Evolutionary conservation across 2,113 vertebrate genomes (phyloP), one percentile per base, ranked within the genome.

Genomic region (Myotis davidii): DNA sequence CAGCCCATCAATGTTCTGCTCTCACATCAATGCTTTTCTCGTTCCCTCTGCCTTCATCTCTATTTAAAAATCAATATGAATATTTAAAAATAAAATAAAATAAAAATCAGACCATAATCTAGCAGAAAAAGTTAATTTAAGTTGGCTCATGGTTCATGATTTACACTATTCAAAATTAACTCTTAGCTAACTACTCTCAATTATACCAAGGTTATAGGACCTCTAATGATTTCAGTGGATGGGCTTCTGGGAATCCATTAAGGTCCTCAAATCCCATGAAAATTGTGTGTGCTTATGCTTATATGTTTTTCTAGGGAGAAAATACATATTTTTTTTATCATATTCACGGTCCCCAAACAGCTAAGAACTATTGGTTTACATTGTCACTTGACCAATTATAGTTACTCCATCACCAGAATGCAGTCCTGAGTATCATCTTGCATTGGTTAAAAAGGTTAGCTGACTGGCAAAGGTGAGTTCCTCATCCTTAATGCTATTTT

Each of bases 301-400:
- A 32, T 23, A 34, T 78, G 14, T 87, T 96, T 93, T 88, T 73
- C 87, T 88, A 61, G 34, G 73, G 61, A 69, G 18, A 27, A 4
- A 2, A 9, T 67, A 32, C 52, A 42, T 69, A 42, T 10, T 65
- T 73, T 61, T 27, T 61, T 64, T 23, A 76, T 61, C 18, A 81
- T 32, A 86, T 50, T 79, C 14, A 25, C n/a, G 37, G 42, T 20
- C 21, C 23, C 6, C 2, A 69, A 48, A 23, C 78, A 45, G 20
- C 50, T 82, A 85, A 78, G 70, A 86, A 50, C 21, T 65, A 61
- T 20, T 52, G 9, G 42, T 94, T 96, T 91, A 56, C 25, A 65
- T 83, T 21, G 67, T 73, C 56, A 25, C 11, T 72, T 34, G 64
- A 61, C 37, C 18, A 85, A 52, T 18, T 32, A 14, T 34, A 83